Percentiles rank a stretch among this genome's conserved stretches.
phyloP scores from a whole-genome alignment of 2,888 invertebrate species.

The Sinodicranocentrus sp. region DNA sequence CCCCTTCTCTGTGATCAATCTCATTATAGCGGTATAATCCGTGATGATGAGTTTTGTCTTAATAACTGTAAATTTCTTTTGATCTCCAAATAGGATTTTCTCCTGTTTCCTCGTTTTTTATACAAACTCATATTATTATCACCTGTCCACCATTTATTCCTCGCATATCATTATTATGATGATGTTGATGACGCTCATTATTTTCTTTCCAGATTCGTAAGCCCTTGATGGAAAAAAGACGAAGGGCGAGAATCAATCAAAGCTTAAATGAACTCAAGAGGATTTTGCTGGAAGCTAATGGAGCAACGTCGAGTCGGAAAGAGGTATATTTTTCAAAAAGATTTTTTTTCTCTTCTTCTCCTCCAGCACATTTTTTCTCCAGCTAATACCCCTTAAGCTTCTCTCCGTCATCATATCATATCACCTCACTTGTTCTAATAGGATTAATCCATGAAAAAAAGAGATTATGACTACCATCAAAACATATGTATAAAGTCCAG shows the following conservation, averaged over 20 bases:
- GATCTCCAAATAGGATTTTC: no score
- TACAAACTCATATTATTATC: no score
- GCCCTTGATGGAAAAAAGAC: slow-evolving; percentile 81
- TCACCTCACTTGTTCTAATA: neutral
- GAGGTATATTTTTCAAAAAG: slow-evolving; percentile 77
- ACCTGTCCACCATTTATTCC: no score
- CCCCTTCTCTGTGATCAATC: no score
- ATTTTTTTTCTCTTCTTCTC: slow-evolving; percentile 71
- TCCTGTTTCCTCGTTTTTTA: no score
- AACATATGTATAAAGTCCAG: slow-evolving; percentile 39
- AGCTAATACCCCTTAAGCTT: slow-evolving; percentile 42
- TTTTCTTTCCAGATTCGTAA: slow-evolving; percentile 78
- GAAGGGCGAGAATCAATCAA: slow-evolving; percentile 81
- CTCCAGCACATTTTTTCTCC: slow-evolving; percentile 9
- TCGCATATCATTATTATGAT: no score
- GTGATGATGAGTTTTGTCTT: no score
- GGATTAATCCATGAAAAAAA: slow-evolving; percentile 3
- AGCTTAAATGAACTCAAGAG: slow-evolving; percentile 81
- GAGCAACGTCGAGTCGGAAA: slow-evolving; percentile 66
- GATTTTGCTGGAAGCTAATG: slow-evolving; percentile 79
- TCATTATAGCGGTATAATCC: no score
- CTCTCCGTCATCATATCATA: slow-evolving; percentile 1
- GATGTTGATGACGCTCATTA: no score
- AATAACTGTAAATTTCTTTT: no score
- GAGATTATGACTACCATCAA: neutral